phyloP scores from a whole-genome alignment of 2,888 invertebrate species.

The Stramonita haemastoma region DNA sequence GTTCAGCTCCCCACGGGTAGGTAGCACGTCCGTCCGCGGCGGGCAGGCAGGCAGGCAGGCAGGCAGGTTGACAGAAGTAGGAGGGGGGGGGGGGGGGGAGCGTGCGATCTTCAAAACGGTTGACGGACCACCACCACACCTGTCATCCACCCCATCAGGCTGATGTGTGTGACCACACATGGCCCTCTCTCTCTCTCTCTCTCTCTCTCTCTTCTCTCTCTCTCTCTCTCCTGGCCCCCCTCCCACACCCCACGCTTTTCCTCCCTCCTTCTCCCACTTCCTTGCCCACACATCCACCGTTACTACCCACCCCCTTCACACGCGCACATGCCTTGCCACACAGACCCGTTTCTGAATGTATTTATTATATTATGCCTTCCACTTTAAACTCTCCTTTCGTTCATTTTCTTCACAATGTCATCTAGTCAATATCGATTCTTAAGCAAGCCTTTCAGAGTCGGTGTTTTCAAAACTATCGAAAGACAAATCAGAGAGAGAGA shows the following conservation, averaged over 20 bases:
- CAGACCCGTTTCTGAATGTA: too few relatives aligned
- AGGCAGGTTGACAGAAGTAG: not conserved
- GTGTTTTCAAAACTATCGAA: too few relatives aligned
- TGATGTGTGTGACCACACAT: not conserved
- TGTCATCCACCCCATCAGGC: not conserved
- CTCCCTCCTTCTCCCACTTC: not conserved
- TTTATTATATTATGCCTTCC: too few relatives aligned
- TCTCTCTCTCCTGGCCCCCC: not conserved
- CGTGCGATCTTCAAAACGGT: too few relatives aligned
- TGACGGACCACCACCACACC: too few relatives aligned
- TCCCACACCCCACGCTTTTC: not conserved
- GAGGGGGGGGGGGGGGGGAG: not conserved
- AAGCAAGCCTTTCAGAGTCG: too few relatives aligned
- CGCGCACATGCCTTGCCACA: too few relatives aligned
- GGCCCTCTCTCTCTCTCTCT: not conserved
- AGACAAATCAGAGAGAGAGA: too few relatives aligned
- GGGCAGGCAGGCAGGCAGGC: not conserved
- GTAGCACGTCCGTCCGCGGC: not conserved
- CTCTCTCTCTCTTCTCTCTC: not conserved
- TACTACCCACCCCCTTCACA: too few relatives aligned
- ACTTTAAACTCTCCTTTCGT: too few relatives aligned
- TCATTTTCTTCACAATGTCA: too few relatives aligned
- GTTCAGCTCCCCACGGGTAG: not conserved
- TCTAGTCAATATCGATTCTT: too few relatives aligned
- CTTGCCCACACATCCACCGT: not conserved